Conservation (phyloP, 2,113 vertebrate species). For the Salvelinus namaycush region DNA sequence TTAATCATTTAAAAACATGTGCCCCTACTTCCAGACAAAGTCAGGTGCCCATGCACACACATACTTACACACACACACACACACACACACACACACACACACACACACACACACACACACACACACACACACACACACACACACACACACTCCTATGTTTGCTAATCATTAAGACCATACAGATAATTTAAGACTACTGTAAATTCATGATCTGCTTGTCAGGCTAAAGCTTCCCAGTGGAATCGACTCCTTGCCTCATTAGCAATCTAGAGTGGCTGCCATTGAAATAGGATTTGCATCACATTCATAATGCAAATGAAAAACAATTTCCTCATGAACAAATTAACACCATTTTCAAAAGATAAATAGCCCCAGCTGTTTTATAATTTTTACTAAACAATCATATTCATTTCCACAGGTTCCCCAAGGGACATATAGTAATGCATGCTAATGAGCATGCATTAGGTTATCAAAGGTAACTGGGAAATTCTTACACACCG, state of each 20-base stretch:
- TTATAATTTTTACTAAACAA: slow-evolving; percentile 76
- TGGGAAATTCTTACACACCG: no score
- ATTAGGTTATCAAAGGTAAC: slow-evolving; percentile 55
- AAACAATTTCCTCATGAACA: slow-evolving; percentile 72
- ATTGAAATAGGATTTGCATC: slow-evolving; percentile 64
- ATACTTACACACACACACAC: background rate
- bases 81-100: background rate
- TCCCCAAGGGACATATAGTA: slow-evolving; percentile 57
- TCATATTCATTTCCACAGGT: slow-evolving; percentile 61
- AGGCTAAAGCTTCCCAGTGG: slow-evolving; percentile 55
- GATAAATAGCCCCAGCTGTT: slow-evolving; percentile 77
- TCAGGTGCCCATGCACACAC: no score
- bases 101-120: background rate
- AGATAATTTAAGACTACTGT: slow-evolving; percentile 38
- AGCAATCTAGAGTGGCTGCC: slow-evolving; percentile 53
- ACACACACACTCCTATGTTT: no score
- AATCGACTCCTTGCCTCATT: slow-evolving; percentile 57
- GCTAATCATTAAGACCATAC: background rate
- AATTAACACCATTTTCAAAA: slow-evolving; percentile 77
- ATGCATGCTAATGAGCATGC: slow-evolving; percentile 70
- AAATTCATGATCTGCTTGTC: slow-evolving; percentile 63
- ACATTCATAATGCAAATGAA: slow-evolving; percentile 76
- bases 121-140: no score
- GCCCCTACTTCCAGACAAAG: no score
- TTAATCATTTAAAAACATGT: no score